Base-by-base conservation (phyloP, 2,888 invertebrate genomes). In the Xylocampa areola region DNA sequence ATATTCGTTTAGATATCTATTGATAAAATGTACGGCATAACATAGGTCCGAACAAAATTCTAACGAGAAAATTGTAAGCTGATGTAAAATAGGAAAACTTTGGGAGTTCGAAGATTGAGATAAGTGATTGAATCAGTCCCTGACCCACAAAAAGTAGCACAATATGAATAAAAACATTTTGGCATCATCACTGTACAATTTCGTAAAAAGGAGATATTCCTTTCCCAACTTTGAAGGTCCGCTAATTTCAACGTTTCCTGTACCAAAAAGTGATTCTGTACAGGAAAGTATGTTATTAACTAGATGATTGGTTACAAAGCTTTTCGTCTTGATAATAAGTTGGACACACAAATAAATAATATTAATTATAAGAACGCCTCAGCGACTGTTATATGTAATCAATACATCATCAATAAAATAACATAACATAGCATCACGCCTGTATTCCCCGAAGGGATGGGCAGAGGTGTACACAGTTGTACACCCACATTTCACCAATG, bases 91-190 rank as follows among this genome's bases (percentile, higher is more conserved):
- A 44, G 30, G n/a, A 13, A 11, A 53, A 53, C n/a, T 61, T 49
- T 33, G 17, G 7, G 35, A 41, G 17, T 21, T 35, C 14, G 7
- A 32, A 14, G 39, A 58, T 43, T 39, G 40, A 49, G 53, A 47
- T 57, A 70, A 66, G 44, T 59, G 43, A 63, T 67, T 57, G 35
- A 50, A 67, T 67, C 52, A 57, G 33, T 44, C 53, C 36, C 37
- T 51, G 57, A 45, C 45, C 49, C 67, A 39, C 45, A 51, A 52
- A 39, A 25, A 54, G 13, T 49, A 13, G 23, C 27, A 54, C 36
- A 50, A 52, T 58, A 43, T 25, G 25, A 33, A 32, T 17, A 43
- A 61, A 57, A 66, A 43, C 29, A 57, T 50, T 50, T 48, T 37
- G 44, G 23, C 48, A 45, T 19, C 54, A 54, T 52, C 45, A 17